phyloP scores from a whole-genome alignment of 2,797 vertebrate genomes.

The Oreochromis grahami region DNA sequence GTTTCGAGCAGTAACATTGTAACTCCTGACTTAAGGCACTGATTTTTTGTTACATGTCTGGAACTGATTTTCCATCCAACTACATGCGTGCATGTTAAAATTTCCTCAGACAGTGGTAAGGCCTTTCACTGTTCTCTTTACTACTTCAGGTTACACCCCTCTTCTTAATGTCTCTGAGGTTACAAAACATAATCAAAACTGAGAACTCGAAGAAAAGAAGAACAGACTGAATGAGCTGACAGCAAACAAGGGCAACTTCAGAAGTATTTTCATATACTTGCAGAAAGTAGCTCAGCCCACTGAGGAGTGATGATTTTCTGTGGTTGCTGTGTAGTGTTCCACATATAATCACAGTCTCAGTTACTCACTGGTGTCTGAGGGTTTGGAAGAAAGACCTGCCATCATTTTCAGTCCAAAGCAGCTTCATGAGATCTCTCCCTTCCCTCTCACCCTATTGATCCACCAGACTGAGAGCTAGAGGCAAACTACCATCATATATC shows the following conservation, averaged over 20 bases:
- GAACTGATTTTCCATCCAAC: not conserved
- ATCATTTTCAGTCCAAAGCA: conserved; percentile 26
- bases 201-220: not conserved
- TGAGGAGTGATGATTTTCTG: conserved; percentile 13
- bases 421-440: conserved; percentile 15
- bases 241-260: not conserved
- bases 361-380: not conserved
- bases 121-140: not conserved
- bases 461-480: conserved; percentile 7
- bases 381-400: not conserved
- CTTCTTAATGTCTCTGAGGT: not conserved
- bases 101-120: not conserved
- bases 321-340: conserved; percentile 19
- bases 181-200: not conserved
- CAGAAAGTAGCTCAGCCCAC: conserved; percentile 9
- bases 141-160: not conserved
- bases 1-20: too few species aligned
- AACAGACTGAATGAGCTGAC: not conserved
- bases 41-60: not conserved
- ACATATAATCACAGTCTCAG: conserved; percentile 36
- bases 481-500: conserved; percentile 40
- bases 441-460: conserved; percentile 45
- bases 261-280: conserved; percentile 3
- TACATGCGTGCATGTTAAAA: not conserved
- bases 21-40: not conserved